A percentile compares a stretch with the other conserved stretches of the same genome.
Conservation (phyloP, 1,140 invertebrate genomes). For the Drosophila pandora region DNA sequence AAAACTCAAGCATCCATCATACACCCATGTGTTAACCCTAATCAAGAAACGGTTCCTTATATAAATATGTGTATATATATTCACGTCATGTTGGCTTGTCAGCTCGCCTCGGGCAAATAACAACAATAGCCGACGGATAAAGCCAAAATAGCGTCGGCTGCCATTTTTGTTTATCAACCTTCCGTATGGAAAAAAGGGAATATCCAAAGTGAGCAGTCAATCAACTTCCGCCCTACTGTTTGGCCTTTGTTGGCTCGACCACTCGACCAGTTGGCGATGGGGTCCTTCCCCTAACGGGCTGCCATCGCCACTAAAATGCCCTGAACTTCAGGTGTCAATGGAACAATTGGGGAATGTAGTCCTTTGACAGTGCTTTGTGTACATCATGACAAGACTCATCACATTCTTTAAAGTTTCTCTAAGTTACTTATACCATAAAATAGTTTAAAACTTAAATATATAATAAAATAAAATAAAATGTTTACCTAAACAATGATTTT, state of each 20-base stretch:
- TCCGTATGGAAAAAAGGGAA: conserved; percentile 55
- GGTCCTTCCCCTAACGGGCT: conserved; percentile 4
- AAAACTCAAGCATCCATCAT: conserved; percentile 52
- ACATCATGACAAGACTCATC: background rate
- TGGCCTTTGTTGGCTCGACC: conserved; percentile 10
- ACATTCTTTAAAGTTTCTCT: too few species aligned
- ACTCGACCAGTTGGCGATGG: conserved; percentile 13
- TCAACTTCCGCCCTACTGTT: conserved; percentile 64
- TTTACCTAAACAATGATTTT: too few species aligned
- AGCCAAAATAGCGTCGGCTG: conserved; percentile 29
- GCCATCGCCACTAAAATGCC: conserved; percentile 40
- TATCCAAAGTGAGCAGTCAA: conserved; percentile 65
- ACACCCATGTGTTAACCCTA: conserved; percentile 58
- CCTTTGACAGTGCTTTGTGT: conserved; percentile 15
- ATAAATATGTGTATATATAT: background rate
- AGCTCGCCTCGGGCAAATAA: conserved; percentile 20
- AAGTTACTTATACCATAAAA: too few species aligned
- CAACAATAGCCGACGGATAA: conserved; percentile 38
- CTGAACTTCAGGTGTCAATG: conserved; percentile 20
- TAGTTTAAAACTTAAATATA: too few species aligned
- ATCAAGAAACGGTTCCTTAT: conserved; percentile 43
- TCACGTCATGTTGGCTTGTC: conserved; percentile 25
- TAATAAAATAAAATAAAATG: too few species aligned
- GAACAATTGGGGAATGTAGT: conserved; percentile 34
- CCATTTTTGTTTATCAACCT: conserved; percentile 78